Conservation (phyloP, 2,113 vertebrate species). For the Oryzias melastigma region DNA sequence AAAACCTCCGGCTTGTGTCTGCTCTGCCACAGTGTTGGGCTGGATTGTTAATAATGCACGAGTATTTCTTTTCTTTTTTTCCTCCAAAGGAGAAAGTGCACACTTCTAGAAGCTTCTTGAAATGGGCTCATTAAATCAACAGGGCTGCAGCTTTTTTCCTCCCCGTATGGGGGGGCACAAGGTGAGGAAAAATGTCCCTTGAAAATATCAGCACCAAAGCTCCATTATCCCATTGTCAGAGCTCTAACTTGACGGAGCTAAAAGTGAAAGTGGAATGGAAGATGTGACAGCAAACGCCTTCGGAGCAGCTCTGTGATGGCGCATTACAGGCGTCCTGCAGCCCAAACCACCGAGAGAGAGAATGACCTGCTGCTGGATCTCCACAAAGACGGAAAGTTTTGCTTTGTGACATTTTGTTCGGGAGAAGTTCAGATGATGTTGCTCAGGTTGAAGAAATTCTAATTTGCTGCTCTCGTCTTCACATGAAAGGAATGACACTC, state of each 20-base stretch:
- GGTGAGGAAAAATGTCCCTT: slow-evolving; percentile 17
- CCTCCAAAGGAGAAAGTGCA: slow-evolving; percentile 47
- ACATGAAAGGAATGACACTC: background rate
- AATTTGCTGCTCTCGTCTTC: slow-evolving; percentile 1
- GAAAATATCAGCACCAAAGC: slow-evolving; percentile 16
- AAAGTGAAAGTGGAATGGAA: slow-evolving; percentile 23
- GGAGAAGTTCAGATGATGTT: background rate
- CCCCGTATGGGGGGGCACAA: slow-evolving; percentile 3
- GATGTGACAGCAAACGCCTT: slow-evolving; percentile 13
- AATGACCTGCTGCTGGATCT: background rate
- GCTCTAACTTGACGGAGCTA: slow-evolving; percentile 7
- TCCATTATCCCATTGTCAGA: slow-evolving; percentile 9
- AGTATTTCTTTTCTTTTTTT: slow-evolving; percentile 55
- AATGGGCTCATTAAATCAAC: slow-evolving; percentile 65
- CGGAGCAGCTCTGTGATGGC: slow-evolving; percentile 16
- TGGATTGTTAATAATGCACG: slow-evolving; percentile 79
- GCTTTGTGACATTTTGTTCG: slow-evolving; percentile 23
- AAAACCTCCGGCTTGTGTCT: slow-evolving; percentile 69
- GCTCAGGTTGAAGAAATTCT: slow-evolving; percentile 7
- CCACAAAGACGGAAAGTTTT: slow-evolving; percentile 12
- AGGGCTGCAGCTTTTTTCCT: slow-evolving; percentile 21
- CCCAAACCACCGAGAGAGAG: slow-evolving; percentile 5
- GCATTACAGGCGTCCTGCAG: slow-evolving; percentile 20
- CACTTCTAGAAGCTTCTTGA: slow-evolving; percentile 52
- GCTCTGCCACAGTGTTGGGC: slow-evolving; percentile 44